phyloP scores from a whole-genome alignment of 2,113 vertebrate species.

The Bos indicus region DNA sequence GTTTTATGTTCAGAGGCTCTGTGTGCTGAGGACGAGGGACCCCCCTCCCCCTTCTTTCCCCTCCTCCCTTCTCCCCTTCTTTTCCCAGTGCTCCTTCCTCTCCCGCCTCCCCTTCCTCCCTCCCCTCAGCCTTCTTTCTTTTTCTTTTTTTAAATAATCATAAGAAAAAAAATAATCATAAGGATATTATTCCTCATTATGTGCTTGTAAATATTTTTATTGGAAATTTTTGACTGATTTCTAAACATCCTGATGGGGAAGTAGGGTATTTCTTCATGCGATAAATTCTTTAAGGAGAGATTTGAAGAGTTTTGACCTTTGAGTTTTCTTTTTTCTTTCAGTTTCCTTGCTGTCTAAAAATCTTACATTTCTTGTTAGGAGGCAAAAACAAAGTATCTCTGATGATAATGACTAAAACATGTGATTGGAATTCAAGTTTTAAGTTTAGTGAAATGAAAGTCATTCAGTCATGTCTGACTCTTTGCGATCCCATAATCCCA shows the following conservation, averaged over 20 bases:
- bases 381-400: background rate
- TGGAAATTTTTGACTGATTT: constrained; percentile 23
- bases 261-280: constrained; percentile 23
- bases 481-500: background rate
- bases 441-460: background rate
- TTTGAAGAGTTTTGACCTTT: background rate
- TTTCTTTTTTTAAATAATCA: background rate
- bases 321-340: background rate
- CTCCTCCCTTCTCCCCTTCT: accelerated
- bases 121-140: background rate
- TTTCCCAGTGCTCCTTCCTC: accelerated
- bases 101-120: accelerated
- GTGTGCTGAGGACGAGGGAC: background rate
- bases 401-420: background rate
- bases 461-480: background rate
- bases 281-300: constrained; percentile 4
- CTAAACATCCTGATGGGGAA: background rate
- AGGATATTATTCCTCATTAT: background rate
- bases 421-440: background rate
- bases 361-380: background rate
- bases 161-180: background rate
- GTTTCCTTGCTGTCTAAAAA: background rate
- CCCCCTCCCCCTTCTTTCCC: accelerated
- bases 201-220: constrained; percentile 23
- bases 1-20: background rate